These are phyloP conservation scores for Tretioscincus oriximinensis DNA, from an alignment of 2,113 vertebrate species.

Conservation along the genomic window DNA sequence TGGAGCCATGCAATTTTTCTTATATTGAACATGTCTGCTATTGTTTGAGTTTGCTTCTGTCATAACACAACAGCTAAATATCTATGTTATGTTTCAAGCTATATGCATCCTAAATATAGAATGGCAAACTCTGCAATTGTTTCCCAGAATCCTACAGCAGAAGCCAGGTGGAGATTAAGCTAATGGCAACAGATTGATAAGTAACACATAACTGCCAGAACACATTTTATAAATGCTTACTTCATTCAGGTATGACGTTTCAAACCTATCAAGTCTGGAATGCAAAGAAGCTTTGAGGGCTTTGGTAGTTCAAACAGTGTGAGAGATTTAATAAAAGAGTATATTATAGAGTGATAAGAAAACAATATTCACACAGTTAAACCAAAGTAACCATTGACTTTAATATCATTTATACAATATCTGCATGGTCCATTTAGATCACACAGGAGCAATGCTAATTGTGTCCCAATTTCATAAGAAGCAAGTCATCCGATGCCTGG, in stretches of 20 bases:
- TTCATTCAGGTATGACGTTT: not conserved
- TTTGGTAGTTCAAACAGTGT: not conserved
- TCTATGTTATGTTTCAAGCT: not conserved
- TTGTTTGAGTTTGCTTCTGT: conserved; percentile 23
- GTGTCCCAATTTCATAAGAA: no score
- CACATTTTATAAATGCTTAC: not conserved
- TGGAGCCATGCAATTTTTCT: conserved; percentile 24
- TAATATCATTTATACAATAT: not conserved
- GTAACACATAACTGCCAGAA: not conserved
- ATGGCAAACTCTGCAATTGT: not conserved
- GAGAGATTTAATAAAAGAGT: not conserved
- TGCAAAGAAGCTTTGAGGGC: not conserved
- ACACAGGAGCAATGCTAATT: no score
- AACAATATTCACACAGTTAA: not conserved
- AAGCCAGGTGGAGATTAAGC: not conserved
- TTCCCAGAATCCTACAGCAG: not conserved
- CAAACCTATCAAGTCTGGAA: not conserved
- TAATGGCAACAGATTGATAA: not conserved
- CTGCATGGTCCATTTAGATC: no score
- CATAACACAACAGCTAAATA: conserved; percentile 16
- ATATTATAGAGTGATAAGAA: no score
- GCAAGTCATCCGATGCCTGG: no score
- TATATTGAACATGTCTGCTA: not conserved
- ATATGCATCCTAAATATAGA: not conserved
- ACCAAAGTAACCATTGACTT: not conserved